Conservation (phyloP, 2,888 invertebrate species). For the Drosophila affinis region DNA sequence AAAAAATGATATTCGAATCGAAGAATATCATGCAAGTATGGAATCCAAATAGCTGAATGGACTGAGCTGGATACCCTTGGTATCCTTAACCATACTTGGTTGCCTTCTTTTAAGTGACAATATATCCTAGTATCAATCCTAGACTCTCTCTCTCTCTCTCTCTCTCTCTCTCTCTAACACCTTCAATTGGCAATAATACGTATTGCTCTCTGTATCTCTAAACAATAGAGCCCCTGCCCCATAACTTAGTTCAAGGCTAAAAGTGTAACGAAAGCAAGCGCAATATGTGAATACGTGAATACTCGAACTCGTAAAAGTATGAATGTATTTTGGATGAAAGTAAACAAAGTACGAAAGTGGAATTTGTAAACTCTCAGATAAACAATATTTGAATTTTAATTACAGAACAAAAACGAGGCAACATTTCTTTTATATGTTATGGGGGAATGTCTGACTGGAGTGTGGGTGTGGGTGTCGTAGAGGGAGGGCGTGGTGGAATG, state of each 20-base stretch:
- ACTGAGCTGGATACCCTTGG: background rate
- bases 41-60: too few species aligned
- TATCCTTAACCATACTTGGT: too few species aligned
- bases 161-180: background rate
- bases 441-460: conserved; percentile 6
- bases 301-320: background rate
- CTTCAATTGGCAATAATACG: background rate
- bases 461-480: background rate
- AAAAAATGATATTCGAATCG: too few species aligned
- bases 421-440: background rate
- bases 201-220: background rate
- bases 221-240: background rate
- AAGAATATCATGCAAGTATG: too few species aligned
- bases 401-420: conserved; percentile 22
- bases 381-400: conserved; percentile 39
- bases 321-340: conserved; percentile 20
- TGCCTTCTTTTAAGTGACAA: too few species aligned
- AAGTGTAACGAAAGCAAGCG: conserved; percentile 7
- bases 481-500: conserved; percentile 10
- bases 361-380: conserved; percentile 29
- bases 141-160: background rate
- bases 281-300: background rate
- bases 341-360: conserved; percentile 31
- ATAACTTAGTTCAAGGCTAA: background rate
- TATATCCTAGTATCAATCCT: background rate